phyloP scores from a whole-genome alignment of 2,113 vertebrate genomes.

The Hystrix cristata region DNA sequence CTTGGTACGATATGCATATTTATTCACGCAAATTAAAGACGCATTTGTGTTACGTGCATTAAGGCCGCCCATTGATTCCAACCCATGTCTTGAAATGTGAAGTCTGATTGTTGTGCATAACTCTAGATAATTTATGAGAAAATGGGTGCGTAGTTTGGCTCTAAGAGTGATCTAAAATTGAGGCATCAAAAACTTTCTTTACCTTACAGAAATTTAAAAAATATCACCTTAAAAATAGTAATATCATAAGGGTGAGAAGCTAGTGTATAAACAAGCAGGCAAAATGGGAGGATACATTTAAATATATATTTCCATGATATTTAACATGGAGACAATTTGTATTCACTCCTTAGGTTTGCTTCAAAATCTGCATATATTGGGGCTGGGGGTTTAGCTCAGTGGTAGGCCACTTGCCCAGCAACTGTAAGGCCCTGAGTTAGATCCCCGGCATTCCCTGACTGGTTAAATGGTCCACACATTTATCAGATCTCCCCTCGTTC shows the following conservation, averaged over 20 bases:
- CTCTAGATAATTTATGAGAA: background rate
- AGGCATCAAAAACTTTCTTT: background rate
- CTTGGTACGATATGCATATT: background rate
- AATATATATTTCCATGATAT: background rate
- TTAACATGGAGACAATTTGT: background rate
- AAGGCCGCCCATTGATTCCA: background rate
- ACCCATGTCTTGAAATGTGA: background rate
- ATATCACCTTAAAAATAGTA: conserved; percentile 7
- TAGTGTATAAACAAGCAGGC: background rate
- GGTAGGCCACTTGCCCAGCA: too few species aligned
- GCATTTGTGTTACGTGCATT: background rate
- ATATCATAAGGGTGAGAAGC: background rate
- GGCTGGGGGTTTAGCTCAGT: too few species aligned
- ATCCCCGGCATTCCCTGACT: too few species aligned
- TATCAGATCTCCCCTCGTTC: background rate
- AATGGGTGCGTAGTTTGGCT: background rate
- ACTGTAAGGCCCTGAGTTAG: too few species aligned
- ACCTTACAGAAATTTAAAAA: background rate
- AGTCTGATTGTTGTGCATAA: background rate
- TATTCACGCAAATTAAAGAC: conserved; percentile 37
- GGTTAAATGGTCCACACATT: background rate
- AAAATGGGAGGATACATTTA: conserved; percentile 5
- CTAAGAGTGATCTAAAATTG: background rate
- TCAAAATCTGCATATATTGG: background rate
- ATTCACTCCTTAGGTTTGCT: background rate